Percentiles rank a stretch among this genome's conserved stretches.
phyloP scores from a whole-genome alignment of 2,888 invertebrate genomes.

The Sesia apiformis region DNA sequence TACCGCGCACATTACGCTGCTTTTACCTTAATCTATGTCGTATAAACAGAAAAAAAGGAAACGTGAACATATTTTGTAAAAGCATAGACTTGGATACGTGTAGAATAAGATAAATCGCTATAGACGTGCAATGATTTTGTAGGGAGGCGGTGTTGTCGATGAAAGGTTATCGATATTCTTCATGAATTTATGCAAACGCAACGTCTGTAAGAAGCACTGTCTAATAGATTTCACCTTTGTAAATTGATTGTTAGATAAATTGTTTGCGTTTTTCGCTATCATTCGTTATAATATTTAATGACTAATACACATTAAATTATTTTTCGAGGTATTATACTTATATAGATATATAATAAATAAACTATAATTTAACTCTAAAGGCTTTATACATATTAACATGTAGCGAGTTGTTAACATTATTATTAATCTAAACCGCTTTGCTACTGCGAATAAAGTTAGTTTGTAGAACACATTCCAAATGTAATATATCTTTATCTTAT shows the following conservation, averaged over 20 bases:
- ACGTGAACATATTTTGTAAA: slow-evolving; percentile 7
- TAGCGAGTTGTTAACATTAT: slow-evolving; percentile 7
- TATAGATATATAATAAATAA: no score
- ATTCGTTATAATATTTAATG: no score
- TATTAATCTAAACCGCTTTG: background rate
- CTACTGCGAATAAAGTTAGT: slow-evolving; percentile 2
- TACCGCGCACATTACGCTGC: slow-evolving; percentile 21
- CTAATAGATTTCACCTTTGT: no score
- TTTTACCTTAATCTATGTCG: slow-evolving; percentile 30
- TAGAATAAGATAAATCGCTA: slow-evolving; percentile 33
- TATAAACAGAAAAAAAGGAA: slow-evolving; percentile 18
- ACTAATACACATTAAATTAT: no score
- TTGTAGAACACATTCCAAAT: no score
- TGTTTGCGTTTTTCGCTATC: no score
- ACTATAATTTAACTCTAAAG: no score
- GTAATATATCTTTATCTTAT: no score
- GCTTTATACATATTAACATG: background rate
- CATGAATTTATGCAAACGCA: no score
- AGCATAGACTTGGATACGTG: slow-evolving; percentile 10
- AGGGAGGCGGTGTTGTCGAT: slow-evolving; percentile 10
- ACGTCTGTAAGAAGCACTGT: no score
- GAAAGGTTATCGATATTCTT: slow-evolving; percentile 9
- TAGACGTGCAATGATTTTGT: slow-evolving; percentile 16
- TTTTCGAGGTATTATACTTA: no score
- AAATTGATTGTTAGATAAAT: no score